Conservation (phyloP, 2,888 invertebrate genomes). For the Rotaria socialis region DNA sequence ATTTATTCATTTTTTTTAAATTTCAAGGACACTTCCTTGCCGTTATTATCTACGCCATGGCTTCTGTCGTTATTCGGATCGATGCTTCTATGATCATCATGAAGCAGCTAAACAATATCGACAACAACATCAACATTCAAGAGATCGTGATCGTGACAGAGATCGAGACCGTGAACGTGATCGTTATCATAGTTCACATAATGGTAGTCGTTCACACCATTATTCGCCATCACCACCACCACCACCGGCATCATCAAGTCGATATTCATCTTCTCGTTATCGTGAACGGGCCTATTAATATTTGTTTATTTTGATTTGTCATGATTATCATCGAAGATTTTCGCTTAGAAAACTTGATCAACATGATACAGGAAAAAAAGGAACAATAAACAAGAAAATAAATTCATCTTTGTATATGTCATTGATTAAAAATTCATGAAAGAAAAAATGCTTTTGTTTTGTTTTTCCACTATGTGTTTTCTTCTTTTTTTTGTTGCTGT, state of each 20-base stretch:
- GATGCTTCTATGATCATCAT: constrained; percentile 34
- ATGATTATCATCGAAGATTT: no score
- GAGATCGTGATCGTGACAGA: background rate
- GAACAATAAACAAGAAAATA: constrained; percentile 4
- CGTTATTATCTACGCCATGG: constrained; percentile 32
- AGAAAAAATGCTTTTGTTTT: background rate
- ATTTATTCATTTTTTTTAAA: background rate
- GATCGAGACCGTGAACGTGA: background rate
- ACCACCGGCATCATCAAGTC: background rate
- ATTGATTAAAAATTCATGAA: background rate
- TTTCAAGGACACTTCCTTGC: constrained; percentile 20
- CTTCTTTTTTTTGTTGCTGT: background rate
- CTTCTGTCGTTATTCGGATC: constrained; percentile 31
- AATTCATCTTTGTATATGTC: constrained; percentile 15
- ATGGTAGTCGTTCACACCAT: background rate
- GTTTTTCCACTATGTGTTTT: background rate
- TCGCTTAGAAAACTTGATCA: background rate
- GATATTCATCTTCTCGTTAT: background rate
- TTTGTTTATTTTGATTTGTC: background rate
- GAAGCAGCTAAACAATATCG: constrained; percentile 23
- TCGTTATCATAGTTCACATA: background rate
- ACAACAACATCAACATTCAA: constrained; percentile 9
- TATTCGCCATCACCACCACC: background rate
- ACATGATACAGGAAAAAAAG: background rate
- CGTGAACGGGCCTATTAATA: background rate